Conservation (phyloP, 2,888 invertebrate genomes). For the Torymus tubicola region DNA sequence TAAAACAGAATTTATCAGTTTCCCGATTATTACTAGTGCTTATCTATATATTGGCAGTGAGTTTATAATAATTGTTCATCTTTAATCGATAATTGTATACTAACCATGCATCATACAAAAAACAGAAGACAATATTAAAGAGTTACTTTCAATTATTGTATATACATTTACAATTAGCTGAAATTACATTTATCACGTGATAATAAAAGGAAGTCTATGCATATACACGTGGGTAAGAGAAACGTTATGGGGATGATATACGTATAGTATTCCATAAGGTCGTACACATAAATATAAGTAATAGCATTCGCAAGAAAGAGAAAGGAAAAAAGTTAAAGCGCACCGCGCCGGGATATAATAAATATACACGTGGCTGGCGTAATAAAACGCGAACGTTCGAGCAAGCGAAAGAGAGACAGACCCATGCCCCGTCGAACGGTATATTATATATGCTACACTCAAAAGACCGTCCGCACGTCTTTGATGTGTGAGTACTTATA, state of each 20-base stretch:
- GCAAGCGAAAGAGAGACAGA: not conserved
- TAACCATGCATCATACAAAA: too few relatives aligned
- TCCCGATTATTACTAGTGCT: too few relatives aligned
- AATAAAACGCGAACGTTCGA: constrained; percentile 22
- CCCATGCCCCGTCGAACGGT: constrained; percentile 33
- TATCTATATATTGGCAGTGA: too few relatives aligned
- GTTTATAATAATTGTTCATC: too few relatives aligned
- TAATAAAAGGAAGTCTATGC: constrained; percentile 23
- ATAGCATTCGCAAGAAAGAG: constrained; percentile 45
- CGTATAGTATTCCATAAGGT: constrained; percentile 41
- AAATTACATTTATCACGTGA: constrained; percentile 1
- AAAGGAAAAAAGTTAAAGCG: constrained; percentile 24
- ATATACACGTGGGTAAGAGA: not conserved
- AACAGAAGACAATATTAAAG: too few relatives aligned
- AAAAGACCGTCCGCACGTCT: too few relatives aligned
- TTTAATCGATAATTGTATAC: too few relatives aligned
- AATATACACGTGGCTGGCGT: constrained; percentile 31
- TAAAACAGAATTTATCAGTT: too few relatives aligned
- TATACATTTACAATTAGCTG: too few relatives aligned
- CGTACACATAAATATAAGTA: not conserved
- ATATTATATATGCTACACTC: constrained; percentile 14
- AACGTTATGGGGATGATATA: not conserved
- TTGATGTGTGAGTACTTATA: too few relatives aligned
- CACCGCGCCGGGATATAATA: constrained; percentile 44
- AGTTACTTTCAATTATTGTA: too few relatives aligned